These are phyloP conservation scores for Sebastiscus tertius DNA, from an alignment of 2,797 vertebrate species.

Conservation along the genomic window DNA sequence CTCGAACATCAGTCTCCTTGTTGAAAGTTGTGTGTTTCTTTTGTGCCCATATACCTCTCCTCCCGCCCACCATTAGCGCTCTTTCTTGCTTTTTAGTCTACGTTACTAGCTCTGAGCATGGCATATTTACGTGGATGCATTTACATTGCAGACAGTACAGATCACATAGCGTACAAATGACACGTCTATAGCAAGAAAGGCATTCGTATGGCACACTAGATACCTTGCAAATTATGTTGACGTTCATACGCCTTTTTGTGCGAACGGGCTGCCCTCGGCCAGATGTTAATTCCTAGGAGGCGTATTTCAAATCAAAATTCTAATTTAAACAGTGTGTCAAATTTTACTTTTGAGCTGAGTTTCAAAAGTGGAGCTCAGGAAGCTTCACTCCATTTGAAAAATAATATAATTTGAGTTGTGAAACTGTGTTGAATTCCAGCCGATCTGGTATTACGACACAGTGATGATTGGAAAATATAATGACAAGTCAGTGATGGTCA, in stretches of 20 bases:
- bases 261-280: background rate
- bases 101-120: background rate
- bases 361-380: background rate
- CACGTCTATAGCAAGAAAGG: background rate
- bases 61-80: background rate
- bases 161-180: background rate
- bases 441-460: background rate
- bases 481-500: background rate
- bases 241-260: background rate
- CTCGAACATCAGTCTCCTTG: too few relatives aligned
- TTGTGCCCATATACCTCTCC: background rate
- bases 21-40: background rate
- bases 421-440: too few relatives aligned
- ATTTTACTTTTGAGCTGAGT: background rate
- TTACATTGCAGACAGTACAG: background rate
- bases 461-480: background rate
- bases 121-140: background rate
- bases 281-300: background rate
- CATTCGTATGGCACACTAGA: background rate
- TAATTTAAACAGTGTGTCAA: background rate
- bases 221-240: background rate
- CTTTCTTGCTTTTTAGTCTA: background rate
- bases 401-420: background rate
- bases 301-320: background rate
- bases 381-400: background rate